Evolutionary conservation across 1,140 invertebrate genomes (phyloP).

Genomic region (Patella vulgata): DNA sequence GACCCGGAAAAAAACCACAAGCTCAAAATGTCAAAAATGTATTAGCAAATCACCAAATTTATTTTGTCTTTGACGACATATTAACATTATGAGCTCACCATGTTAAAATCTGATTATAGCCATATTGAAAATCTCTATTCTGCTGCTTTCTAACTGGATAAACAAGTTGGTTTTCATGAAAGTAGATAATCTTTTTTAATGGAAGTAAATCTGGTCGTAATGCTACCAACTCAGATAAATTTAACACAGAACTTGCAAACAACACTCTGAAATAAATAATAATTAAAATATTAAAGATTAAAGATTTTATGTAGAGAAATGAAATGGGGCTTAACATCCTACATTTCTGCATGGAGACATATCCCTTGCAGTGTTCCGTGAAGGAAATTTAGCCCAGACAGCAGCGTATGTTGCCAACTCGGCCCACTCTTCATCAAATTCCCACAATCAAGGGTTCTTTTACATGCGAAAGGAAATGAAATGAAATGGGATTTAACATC

Average conservation of each 20-base stretch:
- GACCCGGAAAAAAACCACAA: no score
- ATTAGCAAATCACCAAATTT: no score
- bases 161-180: constrained; percentile 82
- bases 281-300: constrained; percentile 11
- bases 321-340: no score
- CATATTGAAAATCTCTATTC: constrained; percentile 81
- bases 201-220: constrained; percentile 73
- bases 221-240: constrained; percentile 77
- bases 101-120: constrained; percentile 80
- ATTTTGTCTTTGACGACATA: no score
- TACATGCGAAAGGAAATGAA: no score
- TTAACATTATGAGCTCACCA: no score
- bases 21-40: neutral
- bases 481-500: no score
- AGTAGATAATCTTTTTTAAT: constrained; percentile 78
- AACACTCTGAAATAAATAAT: constrained; percentile 67
- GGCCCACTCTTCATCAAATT: no score
- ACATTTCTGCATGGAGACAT: no score
- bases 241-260: constrained; percentile 79
- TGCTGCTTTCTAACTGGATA: constrained; percentile 78
- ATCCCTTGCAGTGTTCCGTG: no score
- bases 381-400: no score
- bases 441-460: no score
- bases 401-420: neutral
- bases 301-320: constrained; percentile 4